Conservation (phyloP, 2,113 vertebrate genomes). For the Promerops cafer region DNA sequence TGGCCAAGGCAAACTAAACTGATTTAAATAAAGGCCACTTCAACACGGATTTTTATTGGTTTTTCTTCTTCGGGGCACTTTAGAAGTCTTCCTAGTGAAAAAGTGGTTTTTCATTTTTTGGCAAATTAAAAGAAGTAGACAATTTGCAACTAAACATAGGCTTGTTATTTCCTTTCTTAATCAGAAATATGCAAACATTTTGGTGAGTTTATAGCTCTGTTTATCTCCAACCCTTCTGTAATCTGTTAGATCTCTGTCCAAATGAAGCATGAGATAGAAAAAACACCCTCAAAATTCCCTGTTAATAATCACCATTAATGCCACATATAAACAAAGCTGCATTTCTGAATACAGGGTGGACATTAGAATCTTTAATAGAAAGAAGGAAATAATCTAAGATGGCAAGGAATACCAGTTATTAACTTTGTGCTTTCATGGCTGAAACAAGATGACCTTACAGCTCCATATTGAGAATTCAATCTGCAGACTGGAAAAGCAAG, state of each 20-base stretch:
- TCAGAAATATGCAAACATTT: constrained; percentile 12
- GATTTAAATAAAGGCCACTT: not conserved
- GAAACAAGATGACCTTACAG: not conserved
- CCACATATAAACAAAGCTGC: not conserved
- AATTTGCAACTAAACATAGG: not conserved
- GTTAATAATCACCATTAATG: not conserved
- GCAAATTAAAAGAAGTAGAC: not conserved
- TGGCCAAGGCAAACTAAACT: not conserved
- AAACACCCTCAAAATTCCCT: not conserved
- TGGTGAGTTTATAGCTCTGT: not conserved
- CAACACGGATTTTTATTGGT: rapidly evolving
- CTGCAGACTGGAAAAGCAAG: not conserved
- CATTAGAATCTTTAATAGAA: not conserved
- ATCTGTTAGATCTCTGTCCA: constrained; percentile 30
- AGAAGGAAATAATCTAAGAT: not conserved
- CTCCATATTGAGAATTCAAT: not conserved
- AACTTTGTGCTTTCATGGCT: not conserved
- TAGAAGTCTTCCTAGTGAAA: not conserved
- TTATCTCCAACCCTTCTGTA: not conserved
- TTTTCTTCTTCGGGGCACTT: not conserved
- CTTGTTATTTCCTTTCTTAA: constrained; percentile 30
- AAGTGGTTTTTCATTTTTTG: not conserved
- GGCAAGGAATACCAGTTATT: not conserved
- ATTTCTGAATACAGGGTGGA: not conserved
- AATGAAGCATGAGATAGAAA: not conserved